Evolutionary conservation across 2,113 vertebrate genomes (phyloP).

Genomic region (Thalassoma bifasciatum): DNA sequence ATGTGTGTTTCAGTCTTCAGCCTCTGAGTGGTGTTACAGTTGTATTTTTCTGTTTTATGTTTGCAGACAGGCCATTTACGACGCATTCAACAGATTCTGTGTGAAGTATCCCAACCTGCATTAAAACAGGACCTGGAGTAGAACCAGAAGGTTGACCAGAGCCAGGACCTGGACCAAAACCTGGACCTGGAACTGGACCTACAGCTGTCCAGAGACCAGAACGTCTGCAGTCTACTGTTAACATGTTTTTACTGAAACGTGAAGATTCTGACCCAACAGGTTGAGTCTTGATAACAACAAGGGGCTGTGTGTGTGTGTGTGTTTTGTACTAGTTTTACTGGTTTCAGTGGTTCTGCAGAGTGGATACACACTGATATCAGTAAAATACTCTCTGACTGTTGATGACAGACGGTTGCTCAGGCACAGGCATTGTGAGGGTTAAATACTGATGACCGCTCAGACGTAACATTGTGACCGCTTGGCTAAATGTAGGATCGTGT

Average conservation of each 20-base stretch:
- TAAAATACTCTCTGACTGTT: too few species aligned
- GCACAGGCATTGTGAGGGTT: too few species aligned
- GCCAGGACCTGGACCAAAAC: neutral
- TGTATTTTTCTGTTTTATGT: constrained; percentile 29
- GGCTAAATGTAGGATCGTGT: too few species aligned
- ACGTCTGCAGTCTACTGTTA: neutral
- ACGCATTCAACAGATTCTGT: constrained; percentile 93
- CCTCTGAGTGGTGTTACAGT: neutral
- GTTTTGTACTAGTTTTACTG: too few species aligned
- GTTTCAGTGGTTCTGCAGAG: too few species aligned
- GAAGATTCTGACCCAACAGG: neutral
- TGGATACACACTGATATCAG: too few species aligned
- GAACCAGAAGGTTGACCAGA: neutral
- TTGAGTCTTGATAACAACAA: neutral
- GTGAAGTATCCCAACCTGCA: constrained; percentile 87
- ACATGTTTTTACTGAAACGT: neutral
- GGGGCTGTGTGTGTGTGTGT: too few species aligned
- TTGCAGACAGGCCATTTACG: constrained; percentile 93
- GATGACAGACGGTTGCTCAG: too few species aligned
- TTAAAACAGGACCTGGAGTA: neutral
- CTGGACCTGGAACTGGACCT: neutral
- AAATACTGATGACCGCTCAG: too few species aligned
- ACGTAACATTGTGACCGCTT: too few species aligned
- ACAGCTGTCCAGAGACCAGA: neutral
- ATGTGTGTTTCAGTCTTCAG: neutral